Evolutionary conservation across 2,888 invertebrate species (phyloP).

Genomic region (Coremacera marginata): DNA sequence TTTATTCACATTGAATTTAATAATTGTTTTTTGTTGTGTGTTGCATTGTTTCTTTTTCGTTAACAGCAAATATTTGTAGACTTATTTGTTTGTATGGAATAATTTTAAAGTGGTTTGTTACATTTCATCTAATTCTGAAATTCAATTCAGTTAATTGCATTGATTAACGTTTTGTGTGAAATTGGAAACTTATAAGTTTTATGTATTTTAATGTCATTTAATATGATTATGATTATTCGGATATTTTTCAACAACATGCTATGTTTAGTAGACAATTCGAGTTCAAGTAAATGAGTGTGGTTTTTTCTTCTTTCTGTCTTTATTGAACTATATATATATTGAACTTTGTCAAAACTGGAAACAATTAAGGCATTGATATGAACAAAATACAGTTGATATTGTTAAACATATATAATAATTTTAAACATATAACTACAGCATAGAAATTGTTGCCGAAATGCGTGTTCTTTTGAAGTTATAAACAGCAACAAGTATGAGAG

Average conservation of each 20-base stretch:
- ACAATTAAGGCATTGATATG: too few species aligned
- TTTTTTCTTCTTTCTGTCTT: too few species aligned
- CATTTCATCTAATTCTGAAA: constrained; percentile 1
- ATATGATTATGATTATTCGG: background rate
- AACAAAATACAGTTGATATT: too few species aligned
- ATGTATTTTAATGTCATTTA: background rate
- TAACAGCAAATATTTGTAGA: background rate
- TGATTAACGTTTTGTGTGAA: constrained; percentile 4
- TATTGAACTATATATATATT: too few species aligned
- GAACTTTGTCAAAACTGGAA: too few species aligned
- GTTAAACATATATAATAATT: too few species aligned
- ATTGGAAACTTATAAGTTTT: background rate
- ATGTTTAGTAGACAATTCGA: too few species aligned
- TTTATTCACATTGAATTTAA: background rate
- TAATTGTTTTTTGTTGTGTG: background rate
- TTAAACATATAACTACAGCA: too few species aligned
- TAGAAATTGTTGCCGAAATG: too few species aligned
- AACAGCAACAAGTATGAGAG: too few species aligned
- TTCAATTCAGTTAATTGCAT: constrained; percentile 8
- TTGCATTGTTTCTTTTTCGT: constrained; percentile 1
- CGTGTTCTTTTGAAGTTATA: too few species aligned
- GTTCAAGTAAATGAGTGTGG: too few species aligned
- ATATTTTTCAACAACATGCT: background rate
- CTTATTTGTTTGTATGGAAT: background rate
- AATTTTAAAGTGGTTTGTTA: background rate